phyloP scores from a whole-genome alignment of 2,888 invertebrate genomes.

The Dicranocentrus wangi region DNA sequence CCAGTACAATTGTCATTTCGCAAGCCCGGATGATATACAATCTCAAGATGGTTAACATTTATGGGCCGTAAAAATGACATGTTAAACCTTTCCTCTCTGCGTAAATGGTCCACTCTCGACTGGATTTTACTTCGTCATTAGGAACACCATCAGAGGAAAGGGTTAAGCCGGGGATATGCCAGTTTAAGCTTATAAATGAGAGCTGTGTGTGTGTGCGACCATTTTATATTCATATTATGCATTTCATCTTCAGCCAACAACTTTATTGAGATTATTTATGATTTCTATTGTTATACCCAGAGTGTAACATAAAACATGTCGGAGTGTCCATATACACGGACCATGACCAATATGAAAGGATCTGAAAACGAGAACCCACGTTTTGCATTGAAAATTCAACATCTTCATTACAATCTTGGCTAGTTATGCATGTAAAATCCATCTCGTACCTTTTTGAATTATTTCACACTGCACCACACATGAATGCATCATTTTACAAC shows the following conservation, averaged over 20 bases:
- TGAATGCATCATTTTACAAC: slow-evolving; percentile 24
- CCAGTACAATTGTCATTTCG: slow-evolving; percentile 7
- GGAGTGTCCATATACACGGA: background rate
- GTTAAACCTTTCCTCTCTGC: slow-evolving; percentile 25
- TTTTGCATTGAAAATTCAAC: slow-evolving; percentile 44
- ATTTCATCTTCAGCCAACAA: slow-evolving; percentile 44
- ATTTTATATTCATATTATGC: slow-evolving; percentile 38
- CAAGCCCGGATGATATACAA: background rate
- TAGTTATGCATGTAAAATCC: slow-evolving; percentile 26
- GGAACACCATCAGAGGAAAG: slow-evolving; percentile 46
- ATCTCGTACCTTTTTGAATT: slow-evolving; percentile 25
- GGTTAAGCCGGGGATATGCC: slow-evolving; percentile 30
- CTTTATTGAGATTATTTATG: slow-evolving; percentile 56
- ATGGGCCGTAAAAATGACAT: slow-evolving; percentile 55
- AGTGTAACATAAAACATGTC: slow-evolving; percentile 39
- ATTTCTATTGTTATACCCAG: slow-evolving; percentile 45
- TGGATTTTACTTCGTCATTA: slow-evolving; percentile 46
- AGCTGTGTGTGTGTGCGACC: slow-evolving; percentile 34
- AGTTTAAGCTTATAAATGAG: background rate
- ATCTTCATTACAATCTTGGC: slow-evolving; percentile 14
- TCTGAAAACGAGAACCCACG: slow-evolving; percentile 28
- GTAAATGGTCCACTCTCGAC: slow-evolving; percentile 22
- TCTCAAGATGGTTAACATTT: slow-evolving; percentile 9
- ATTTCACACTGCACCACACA: slow-evolving; percentile 52
- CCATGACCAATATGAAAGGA: no score